phyloP scores from a whole-genome alignment of 2,888 invertebrate species.

The Pardosa pseudoannulata region DNA sequence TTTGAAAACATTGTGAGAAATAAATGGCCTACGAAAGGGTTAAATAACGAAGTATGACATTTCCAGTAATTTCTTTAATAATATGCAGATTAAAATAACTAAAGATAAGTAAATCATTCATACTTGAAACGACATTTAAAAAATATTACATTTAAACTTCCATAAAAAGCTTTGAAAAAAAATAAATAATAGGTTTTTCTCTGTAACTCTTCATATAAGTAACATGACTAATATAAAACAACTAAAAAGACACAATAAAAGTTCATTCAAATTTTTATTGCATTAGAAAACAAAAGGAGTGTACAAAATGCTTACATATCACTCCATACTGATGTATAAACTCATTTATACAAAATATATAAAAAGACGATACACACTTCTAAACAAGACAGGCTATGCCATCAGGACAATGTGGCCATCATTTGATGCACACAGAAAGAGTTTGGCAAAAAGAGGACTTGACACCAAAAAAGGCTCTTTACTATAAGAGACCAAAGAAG shows the following conservation, averaged over 20 bases:
- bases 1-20: no score
- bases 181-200: no score
- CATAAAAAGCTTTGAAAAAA: no score
- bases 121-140: no score
- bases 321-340: constrained; percentile 66
- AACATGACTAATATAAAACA: no score
- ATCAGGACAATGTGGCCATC: constrained; percentile 20
- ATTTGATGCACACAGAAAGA: constrained; percentile 16
- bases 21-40: no score
- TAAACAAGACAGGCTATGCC: constrained; percentile 25
- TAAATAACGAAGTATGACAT: no score
- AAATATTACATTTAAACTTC: no score
- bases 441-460: constrained; percentile 24
- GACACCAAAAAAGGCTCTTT: neutral
- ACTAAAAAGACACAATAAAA: neutral
- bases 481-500: neutral
- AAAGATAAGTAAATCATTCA: no score
- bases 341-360: constrained; percentile 70
- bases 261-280: constrained; percentile 56
- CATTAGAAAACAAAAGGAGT: constrained; percentile 68
- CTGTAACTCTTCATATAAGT: no score
- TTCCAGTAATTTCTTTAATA: no score
- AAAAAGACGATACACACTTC: constrained; percentile 66
- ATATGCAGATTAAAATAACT: no score
- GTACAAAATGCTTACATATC: constrained; percentile 38